Base-by-base conservation (phyloP, 2,888 invertebrate genomes). In the Drosophila aldrichi region DNA sequence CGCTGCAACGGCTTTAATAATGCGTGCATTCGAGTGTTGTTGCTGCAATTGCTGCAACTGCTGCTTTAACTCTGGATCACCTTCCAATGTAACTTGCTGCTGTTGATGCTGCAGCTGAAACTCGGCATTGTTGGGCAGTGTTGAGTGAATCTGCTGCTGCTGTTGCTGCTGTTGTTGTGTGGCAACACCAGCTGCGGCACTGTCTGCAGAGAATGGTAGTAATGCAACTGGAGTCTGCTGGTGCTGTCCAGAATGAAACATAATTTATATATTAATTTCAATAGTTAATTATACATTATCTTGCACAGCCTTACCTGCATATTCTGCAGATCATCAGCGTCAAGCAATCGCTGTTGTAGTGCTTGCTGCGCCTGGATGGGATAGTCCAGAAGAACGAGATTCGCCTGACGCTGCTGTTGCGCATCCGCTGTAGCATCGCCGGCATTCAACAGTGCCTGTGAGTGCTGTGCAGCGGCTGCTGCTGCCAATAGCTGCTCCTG, bases 361-460 rank as follows among this genome's bases (percentile, higher is more conserved):
- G 73, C 48, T 16, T 93, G 93, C 59, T 93, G 90, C 29, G 85
- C 93, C 77, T 94, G 94, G 80, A 94, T 89, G 61, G 93, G 92
- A 76, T 92, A 92, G 64, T 93, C 93, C 25, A 93, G 83, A 12
- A 92, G 85, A 46, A 93, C 80, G 73, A 92, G 92, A 82, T 92
- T 92, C 12, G 90, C 82, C 77, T 92, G 92, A 20, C 89, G 85
- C 65, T 77, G 76, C 44, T 92, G 92, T 46, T 92, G 92, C 40
- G 82, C 79, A 56, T 92, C 91, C n/a, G 80, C 72, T 51, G 87
- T 70, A 34, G 82, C 81, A 41, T 92, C 92, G 54, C 91, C 90
- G 0, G 83, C 82, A 54, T 82, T 89, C 41, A 92, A 81, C 44
- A 92, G 76, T 25, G 79, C 88, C 59, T 88, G 91, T 36, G 87